Percentiles rank a stretch among this genome's conserved stretches.
Evolutionary conservation across 2,797 vertebrate species (phyloP).

Genomic region (Gymnothorax reevesii): DNA sequence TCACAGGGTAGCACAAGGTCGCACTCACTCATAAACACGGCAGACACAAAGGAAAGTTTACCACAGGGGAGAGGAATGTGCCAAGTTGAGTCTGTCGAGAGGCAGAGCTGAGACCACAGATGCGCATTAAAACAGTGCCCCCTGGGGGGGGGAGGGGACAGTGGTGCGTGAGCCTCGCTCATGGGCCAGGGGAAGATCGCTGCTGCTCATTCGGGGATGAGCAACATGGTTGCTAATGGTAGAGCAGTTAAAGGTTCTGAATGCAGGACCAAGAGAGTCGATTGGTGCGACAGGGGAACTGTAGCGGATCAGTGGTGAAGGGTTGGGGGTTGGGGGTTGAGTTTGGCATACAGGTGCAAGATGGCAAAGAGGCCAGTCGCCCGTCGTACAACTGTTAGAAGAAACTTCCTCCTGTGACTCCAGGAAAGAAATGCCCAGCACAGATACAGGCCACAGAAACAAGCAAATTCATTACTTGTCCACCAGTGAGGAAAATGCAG

Average conservation of each 20-base stretch:
- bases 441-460: too few species aligned
- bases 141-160: slow-evolving; percentile 2
- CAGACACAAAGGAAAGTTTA: slow-evolving; percentile 6
- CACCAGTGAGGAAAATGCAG: too few species aligned
- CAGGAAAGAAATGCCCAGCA: slow-evolving; percentile 42
- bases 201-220: slow-evolving; percentile 30
- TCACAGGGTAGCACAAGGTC: slow-evolving; percentile 24
- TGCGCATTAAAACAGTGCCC: slow-evolving; percentile 27
- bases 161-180: slow-evolving; percentile 17
- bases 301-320: background rate
- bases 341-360: slow-evolving; percentile 23
- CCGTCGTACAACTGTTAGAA: slow-evolving; percentile 51
- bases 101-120: slow-evolving; percentile 4
- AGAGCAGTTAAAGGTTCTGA: slow-evolving; percentile 23
- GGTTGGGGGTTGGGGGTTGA: background rate
- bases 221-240: slow-evolving; percentile 43
- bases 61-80: background rate
- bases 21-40: background rate
- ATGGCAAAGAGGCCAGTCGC: slow-evolving; percentile 45
- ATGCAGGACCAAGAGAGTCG: background rate
- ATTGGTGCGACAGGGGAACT: background rate
- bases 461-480: too few species aligned
- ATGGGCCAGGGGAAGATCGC: slow-evolving; percentile 39
- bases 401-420: slow-evolving; percentile 43
- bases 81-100: background rate